These are phyloP conservation scores for Nematostella vectensis DNA, from an alignment of 92 coral and sea anemone genomes.

Conservation along the genomic window DNA sequence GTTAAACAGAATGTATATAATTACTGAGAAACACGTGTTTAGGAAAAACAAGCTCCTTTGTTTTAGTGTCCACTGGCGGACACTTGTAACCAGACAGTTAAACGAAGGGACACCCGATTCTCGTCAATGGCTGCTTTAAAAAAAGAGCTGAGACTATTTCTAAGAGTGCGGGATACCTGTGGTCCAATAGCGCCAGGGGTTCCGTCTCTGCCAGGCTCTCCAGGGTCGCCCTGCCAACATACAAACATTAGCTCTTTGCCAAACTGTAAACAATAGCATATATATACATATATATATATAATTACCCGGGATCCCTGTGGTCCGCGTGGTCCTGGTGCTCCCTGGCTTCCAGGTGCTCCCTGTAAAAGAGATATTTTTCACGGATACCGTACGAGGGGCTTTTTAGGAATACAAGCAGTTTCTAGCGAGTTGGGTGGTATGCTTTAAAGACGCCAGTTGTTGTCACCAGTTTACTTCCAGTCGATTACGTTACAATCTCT, in stretches of 20 bases:
- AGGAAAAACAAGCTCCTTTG: no score
- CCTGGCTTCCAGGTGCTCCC: conserved; percentile 20
- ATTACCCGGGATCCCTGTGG: conserved; percentile 64
- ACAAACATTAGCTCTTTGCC: background rate
- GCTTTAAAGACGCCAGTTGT: no score
- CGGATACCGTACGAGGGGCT: background rate
- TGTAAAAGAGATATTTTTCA: conserved; percentile 1
- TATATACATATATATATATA: background rate
- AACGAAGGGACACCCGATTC: no score
- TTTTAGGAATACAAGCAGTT: background rate
- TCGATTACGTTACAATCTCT: no score
- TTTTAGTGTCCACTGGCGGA: no score
- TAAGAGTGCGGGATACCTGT: background rate
- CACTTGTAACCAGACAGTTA: no score
- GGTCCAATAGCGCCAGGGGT: conserved; percentile 31
- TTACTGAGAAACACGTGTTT: no score
- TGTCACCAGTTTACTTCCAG: no score
- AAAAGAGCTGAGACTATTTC: no score
- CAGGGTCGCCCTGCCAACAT: conserved; percentile 41
- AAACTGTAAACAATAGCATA: background rate
- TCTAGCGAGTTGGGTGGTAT: no score
- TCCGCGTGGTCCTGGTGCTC: conserved; percentile 35
- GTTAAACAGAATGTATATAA: no score
- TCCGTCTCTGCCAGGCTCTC: conserved; percentile 47
- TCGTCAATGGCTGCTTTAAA: no score